Percentiles rank a stretch among this genome's conserved stretches.
phyloP scores from a whole-genome alignment of 2,888 invertebrate genomes.

The Candidula unifasciata region DNA sequence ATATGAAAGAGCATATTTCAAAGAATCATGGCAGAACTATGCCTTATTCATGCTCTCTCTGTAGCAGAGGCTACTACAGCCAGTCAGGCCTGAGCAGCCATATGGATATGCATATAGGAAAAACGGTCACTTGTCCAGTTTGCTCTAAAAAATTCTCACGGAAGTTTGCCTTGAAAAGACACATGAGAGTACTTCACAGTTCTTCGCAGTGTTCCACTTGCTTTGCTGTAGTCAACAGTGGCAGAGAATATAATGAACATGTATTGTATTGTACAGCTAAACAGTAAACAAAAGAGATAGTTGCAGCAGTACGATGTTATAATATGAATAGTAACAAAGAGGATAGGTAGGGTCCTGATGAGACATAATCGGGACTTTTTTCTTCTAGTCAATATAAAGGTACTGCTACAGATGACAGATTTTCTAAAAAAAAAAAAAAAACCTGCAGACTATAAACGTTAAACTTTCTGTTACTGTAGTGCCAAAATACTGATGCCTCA shows the following conservation, averaged over 20 bases:
- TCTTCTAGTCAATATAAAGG: too few relatives aligned
- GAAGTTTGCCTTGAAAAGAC: slow-evolving; percentile 35
- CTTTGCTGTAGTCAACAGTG: slow-evolving; percentile 7
- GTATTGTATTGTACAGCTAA: slow-evolving; percentile 7
- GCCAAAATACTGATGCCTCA: too few relatives aligned
- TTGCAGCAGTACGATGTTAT: too few relatives aligned
- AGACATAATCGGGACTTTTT: too few relatives aligned
- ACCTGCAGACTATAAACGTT: too few relatives aligned
- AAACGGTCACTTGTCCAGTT: slow-evolving; percentile 27
- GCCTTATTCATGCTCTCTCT: slow-evolving; percentile 34
- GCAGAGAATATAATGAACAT: slow-evolving; percentile 38
- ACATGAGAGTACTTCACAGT: slow-evolving; percentile 40
- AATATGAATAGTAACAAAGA: too few relatives aligned
- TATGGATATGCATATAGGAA: slow-evolving; percentile 42
- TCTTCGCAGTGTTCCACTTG: slow-evolving; percentile 37
- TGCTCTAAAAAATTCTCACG: slow-evolving; percentile 40
- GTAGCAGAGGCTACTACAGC: slow-evolving; percentile 39
- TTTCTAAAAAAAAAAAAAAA: too few relatives aligned
- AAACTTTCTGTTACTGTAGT: too few relatives aligned
- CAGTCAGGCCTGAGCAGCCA: slow-evolving; percentile 35
- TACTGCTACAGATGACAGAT: too few relatives aligned
- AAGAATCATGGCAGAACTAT: slow-evolving; percentile 15
- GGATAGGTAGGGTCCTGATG: too few relatives aligned
- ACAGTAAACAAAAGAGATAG: background rate
- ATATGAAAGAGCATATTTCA: slow-evolving; percentile 39